These are phyloP conservation scores for Xenopus petersii DNA, from an alignment of 2,797 vertebrate species.

Conservation along the genomic window DNA sequence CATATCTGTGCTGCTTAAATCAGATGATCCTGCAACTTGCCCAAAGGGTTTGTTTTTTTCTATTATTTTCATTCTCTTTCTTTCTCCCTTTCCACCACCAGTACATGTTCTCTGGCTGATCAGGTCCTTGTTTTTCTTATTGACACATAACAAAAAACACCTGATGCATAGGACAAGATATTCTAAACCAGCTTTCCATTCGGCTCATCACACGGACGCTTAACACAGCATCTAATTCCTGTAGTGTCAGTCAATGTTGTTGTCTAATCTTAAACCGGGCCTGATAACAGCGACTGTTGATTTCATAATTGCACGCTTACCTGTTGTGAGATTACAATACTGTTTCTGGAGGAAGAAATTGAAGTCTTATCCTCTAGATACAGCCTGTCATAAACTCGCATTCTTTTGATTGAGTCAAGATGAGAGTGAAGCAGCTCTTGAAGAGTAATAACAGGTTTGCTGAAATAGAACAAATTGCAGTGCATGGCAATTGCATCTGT, in stretches of 20 bases:
- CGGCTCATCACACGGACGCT: background rate
- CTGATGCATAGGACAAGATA: too few species aligned
- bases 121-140: too few species aligned
- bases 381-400: conserved; percentile 45
- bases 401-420: conserved; percentile 50
- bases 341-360: conserved; percentile 34
- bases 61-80: too few species aligned
- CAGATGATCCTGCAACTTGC: too few species aligned
- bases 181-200: background rate
- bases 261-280: conserved; percentile 34
- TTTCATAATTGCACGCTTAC: conserved; percentile 35
- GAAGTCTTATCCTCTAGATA: conserved; percentile 42
- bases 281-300: conserved; percentile 23
- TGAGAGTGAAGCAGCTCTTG: conserved; percentile 47
- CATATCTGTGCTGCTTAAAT: too few species aligned
- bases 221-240: background rate
- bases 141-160: background rate
- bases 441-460: conserved; percentile 49
- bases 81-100: too few species aligned
- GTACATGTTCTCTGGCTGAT: too few species aligned
- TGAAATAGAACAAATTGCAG: conserved; percentile 50
- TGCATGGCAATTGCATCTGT: conserved; percentile 48
- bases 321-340: conserved; percentile 25
- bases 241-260: background rate
- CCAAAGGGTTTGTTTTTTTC: too few species aligned